Percentiles rank a stretch among this genome's conserved stretches.
Evolutionary conservation across 2,888 invertebrate genomes (phyloP).

Genomic region (Drosophila subsilvestris): DNA sequence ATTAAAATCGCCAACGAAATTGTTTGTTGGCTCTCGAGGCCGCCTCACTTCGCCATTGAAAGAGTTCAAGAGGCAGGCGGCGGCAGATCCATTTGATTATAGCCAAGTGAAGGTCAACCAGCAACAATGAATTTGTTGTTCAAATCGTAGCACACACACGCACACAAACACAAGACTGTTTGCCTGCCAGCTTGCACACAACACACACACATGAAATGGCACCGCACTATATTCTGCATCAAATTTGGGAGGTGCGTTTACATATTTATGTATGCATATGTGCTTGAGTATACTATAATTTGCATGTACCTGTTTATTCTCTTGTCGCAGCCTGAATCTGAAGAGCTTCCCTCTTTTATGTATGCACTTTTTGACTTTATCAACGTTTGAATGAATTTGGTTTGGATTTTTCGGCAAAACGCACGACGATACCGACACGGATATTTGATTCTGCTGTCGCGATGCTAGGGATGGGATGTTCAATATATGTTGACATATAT

Average conservation of each 20-base stretch:
- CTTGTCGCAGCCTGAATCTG: not conserved
- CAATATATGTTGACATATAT: too few relatives aligned
- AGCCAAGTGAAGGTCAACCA: conserved; percentile 66
- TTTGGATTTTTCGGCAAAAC: not conserved
- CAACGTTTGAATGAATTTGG: not conserved
- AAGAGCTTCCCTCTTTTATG: not conserved
- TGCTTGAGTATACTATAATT: not conserved
- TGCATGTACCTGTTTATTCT: not conserved
- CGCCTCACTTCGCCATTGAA: conserved; percentile 59
- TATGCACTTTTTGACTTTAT: not conserved
- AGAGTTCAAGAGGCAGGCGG: conserved; percentile 61
- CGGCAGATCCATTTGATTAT: conserved; percentile 55
- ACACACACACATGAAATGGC: conserved; percentile 1
- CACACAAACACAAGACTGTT: conserved; percentile 3
- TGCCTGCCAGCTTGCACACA: not conserved
- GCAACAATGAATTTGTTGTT: conserved; percentile 46
- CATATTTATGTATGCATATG: not conserved
- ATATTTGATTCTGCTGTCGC: too few relatives aligned
- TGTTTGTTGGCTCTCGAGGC: not conserved
- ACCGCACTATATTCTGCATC: not conserved
- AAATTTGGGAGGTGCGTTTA: not conserved
- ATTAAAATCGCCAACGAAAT: conserved; percentile 13
- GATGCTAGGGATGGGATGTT: too few relatives aligned
- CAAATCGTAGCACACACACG: conserved; percentile 10
- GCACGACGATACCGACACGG: too few relatives aligned